Conservation (phyloP, 2,797 vertebrate species). For the Uromys caudimaculatus region DNA sequence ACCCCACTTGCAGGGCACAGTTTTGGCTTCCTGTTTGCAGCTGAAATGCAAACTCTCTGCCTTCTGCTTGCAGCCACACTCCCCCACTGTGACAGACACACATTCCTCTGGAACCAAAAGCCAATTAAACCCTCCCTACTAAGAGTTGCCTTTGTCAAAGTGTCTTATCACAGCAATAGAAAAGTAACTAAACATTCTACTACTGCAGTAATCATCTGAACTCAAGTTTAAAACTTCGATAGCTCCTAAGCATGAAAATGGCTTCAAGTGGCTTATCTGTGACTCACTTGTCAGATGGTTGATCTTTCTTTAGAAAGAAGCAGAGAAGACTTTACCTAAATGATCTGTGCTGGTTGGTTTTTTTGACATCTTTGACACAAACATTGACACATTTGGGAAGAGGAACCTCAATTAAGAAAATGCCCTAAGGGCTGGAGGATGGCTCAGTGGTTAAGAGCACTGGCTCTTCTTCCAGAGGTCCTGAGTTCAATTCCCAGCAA, state of each 20-base stretch:
- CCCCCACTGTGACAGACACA: not conserved
- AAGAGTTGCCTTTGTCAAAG: not conserved
- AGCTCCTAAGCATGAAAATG: not conserved
- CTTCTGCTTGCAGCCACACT: not conserved
- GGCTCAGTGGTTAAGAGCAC: too few relatives aligned
- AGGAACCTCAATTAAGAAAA: not conserved
- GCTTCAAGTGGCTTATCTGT: not conserved
- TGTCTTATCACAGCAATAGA: not conserved
- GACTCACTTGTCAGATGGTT: not conserved
- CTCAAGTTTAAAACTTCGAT: not conserved
- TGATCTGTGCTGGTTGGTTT: not conserved
- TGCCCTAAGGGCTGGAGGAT: not conserved
- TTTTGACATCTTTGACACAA: not conserved
- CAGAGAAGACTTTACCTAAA: not conserved
- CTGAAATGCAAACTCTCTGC: not conserved
- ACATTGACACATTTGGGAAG: not conserved
- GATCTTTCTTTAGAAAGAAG: not conserved
- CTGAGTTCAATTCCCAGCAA: too few relatives aligned
- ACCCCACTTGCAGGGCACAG: not conserved
- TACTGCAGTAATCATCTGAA: not conserved
- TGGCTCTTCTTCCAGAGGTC: too few relatives aligned
- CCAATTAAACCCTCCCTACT: not conserved
- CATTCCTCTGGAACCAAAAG: not conserved
- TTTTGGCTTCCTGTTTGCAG: not conserved
- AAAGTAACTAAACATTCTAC: not conserved